Evolutionary conservation across 1,140 invertebrate species (phyloP).

Genomic region (Oppia nitens): DNA sequence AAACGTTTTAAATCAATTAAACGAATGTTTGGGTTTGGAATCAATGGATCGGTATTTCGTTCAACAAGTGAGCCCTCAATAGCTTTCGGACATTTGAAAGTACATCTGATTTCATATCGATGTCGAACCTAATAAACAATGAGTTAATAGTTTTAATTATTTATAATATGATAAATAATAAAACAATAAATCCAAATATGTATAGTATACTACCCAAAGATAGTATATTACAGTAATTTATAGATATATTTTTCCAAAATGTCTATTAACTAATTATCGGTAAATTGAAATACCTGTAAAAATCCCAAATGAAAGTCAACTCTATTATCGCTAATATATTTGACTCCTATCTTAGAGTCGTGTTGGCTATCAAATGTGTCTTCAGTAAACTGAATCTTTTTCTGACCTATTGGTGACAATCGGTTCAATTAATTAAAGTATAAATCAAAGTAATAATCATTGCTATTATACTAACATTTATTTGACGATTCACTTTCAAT

Average conservation of each 20-base stretch:
- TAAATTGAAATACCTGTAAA: slow-evolving; percentile 8
- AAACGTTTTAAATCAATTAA: neutral
- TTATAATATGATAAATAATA: too few species aligned
- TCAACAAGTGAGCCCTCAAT: neutral
- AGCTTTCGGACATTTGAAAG: neutral
- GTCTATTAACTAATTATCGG: too few species aligned
- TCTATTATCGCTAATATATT: neutral
- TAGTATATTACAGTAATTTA: too few species aligned
- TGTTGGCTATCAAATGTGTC: neutral
- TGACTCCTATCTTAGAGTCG: slow-evolving; percentile 3
- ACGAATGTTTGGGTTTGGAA: neutral
- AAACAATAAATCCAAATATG: too few species aligned
- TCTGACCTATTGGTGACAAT: too few species aligned
- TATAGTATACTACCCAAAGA: too few species aligned
- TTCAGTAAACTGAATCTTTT: slow-evolving; percentile 6
- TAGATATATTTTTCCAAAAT: too few species aligned
- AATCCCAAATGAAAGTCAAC: slow-evolving; percentile 11
- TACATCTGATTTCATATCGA: slow-evolving; percentile 5
- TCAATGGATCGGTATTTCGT: neutral
- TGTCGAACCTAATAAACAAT: neutral
- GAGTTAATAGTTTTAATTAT: neutral
- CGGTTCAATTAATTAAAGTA: too few species aligned
- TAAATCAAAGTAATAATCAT: too few species aligned
- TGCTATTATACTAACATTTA: too few species aligned
- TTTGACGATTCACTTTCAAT: neutral